Percentiles rank a stretch among this genome's conserved stretches.
phyloP scores from a whole-genome alignment of 2,797 vertebrate species.

The Chaetophractus vellerosus region DNA sequence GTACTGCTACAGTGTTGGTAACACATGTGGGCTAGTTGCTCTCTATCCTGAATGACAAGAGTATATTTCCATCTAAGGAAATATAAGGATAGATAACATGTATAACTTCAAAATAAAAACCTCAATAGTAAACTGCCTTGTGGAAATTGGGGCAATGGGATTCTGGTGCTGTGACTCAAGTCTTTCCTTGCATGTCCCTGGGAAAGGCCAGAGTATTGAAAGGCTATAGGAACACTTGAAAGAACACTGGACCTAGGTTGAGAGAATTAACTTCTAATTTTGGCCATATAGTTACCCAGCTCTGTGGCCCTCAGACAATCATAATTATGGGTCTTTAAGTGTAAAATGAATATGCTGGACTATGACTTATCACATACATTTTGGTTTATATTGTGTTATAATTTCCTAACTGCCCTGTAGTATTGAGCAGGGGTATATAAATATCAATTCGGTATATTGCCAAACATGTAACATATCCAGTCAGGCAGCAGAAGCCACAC shows the following conservation, averaged over 20 bases:
- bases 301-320: background rate
- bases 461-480: background rate
- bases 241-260: background rate
- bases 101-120: background rate
- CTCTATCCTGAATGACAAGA: background rate
- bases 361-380: background rate
- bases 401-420: background rate
- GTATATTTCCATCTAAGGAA: background rate
- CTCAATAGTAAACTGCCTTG: background rate
- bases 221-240: background rate
- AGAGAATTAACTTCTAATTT: background rate
- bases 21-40: background rate
- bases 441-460: background rate
- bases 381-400: slow-evolving; percentile 33
- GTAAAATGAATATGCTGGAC: background rate
- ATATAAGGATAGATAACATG: background rate
- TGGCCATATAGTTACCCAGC: background rate
- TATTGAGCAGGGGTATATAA: background rate
- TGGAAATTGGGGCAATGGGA: background rate
- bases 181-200: background rate
- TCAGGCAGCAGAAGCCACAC: background rate
- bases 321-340: background rate
- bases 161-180: background rate
- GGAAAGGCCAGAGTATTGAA: background rate
- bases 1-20: background rate